phyloP scores from a whole-genome alignment of 2,797 vertebrate genomes.

The Nyctibius grandis region DNA sequence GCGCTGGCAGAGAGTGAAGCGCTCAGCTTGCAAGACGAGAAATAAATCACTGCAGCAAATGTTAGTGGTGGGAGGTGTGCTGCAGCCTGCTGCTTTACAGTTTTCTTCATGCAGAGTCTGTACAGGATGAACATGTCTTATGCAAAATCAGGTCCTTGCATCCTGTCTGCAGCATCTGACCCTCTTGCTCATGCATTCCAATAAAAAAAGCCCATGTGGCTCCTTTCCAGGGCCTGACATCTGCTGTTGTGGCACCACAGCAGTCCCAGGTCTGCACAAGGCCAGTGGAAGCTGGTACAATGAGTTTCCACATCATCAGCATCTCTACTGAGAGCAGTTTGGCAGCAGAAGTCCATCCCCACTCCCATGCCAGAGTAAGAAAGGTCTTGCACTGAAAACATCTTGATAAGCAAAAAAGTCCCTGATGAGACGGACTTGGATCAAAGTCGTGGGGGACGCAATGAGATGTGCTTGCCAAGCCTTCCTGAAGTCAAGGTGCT shows the following conservation, averaged over 20 bases:
- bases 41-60: not conserved
- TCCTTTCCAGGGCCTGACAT: not conserved
- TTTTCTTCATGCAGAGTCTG: not conserved
- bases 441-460: accelerated
- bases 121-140: not conserved
- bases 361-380: not conserved
- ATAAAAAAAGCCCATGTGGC: not conserved
- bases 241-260: not conserved
- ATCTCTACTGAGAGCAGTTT: not conserved
- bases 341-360: not conserved
- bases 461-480: not conserved
- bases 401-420: not conserved
- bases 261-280: not conserved
- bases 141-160: not conserved
- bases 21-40: not conserved
- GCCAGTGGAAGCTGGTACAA: not conserved
- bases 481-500: not conserved
- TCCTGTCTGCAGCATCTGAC: not conserved
- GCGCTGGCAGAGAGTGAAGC: not conserved
- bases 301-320: not conserved
- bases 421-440: not conserved
- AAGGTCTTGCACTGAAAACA: not conserved
- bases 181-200: not conserved
- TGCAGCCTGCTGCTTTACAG: not conserved
- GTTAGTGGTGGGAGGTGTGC: not conserved